phyloP scores from a whole-genome alignment of 2,797 vertebrate genomes.

The Clarias laeviceps region DNA sequence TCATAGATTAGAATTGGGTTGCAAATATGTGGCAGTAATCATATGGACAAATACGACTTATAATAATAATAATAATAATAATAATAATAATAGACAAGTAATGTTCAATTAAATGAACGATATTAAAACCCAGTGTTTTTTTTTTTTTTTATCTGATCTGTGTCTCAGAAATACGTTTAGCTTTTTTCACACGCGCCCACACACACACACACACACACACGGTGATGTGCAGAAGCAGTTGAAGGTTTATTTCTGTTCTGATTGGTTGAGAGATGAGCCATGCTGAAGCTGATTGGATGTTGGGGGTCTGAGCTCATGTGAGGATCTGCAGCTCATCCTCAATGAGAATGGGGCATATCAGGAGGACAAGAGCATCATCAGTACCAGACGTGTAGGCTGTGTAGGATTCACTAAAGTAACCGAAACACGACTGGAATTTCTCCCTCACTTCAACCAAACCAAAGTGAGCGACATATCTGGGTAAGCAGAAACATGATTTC shows the following conservation, averaged over 20 bases:
- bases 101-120: too few relatives aligned
- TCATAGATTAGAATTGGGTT: neutral
- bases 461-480: constrained; percentile 8
- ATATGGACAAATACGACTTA: neutral
- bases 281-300: constrained; percentile 47
- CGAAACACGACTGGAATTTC: neutral
- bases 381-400: constrained; percentile 26
- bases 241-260: neutral
- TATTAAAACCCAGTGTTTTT: too few relatives aligned
- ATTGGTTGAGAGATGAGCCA: constrained; percentile 39
- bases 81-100: neutral
- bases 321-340: neutral
- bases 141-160: too few relatives aligned
- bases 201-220: neutral
- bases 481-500: constrained; percentile 16
- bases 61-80: neutral
- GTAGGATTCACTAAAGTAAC: neutral
- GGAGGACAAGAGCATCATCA: constrained; percentile 39
- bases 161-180: neutral
- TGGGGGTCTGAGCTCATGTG: neutral
- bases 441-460: neutral
- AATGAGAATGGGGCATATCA: constrained; percentile 36
- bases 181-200: neutral
- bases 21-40: neutral
- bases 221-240: neutral